Evolutionary conservation across 2,113 vertebrate species (phyloP), one percentile per base, ranked within the genome.

Genomic region (Romanogobio albipinnatus): DNA sequence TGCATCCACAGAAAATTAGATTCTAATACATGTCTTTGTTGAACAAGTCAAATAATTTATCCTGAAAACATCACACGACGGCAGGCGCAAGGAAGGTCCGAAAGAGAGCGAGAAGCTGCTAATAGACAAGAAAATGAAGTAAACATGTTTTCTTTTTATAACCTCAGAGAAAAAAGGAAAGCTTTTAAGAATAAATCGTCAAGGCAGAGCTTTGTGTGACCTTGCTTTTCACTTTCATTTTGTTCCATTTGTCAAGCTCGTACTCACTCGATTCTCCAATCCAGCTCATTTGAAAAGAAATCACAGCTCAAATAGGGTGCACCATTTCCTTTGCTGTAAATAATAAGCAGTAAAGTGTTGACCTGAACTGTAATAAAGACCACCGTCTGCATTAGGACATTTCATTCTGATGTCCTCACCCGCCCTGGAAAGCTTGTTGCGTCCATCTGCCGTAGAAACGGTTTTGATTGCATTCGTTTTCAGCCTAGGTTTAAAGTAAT

Each of bases 1-100:
- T 76, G 75, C 81, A 84, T 84, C 61, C 51, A 17, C 76, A 53
- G 70, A 49, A 85, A 81, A 84, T 81, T 79, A 77, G 78, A 13
- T 53, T n/a, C 39, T 82, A 84, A 86, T 53, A 9, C 82, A 82
- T 9, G 56, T 75, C 26, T 82, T 86, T 87, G 82, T 56, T 74
- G 79, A 84, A 85, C 49, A 83, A 83, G 84, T 89, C 82, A 87
- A 68, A 71, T 62, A 76, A 81, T 33, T 85, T 71, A 70, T 82
- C 78, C 68, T 26, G 26, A 81, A 81, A 85, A 68, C 84, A 80
- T 86, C 81, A 83, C n/a, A 66, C 79, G 47, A 3, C 33, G 51
- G 22, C 61, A 26, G 24, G 29, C 14, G 78, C 53, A 70, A 68
- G 59, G 26, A 75, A 47, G 68, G 56, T 64, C 43, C 62, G 81